phyloP scores from a whole-genome alignment of 2,113 vertebrate genomes.

The Empidonax traillii region DNA sequence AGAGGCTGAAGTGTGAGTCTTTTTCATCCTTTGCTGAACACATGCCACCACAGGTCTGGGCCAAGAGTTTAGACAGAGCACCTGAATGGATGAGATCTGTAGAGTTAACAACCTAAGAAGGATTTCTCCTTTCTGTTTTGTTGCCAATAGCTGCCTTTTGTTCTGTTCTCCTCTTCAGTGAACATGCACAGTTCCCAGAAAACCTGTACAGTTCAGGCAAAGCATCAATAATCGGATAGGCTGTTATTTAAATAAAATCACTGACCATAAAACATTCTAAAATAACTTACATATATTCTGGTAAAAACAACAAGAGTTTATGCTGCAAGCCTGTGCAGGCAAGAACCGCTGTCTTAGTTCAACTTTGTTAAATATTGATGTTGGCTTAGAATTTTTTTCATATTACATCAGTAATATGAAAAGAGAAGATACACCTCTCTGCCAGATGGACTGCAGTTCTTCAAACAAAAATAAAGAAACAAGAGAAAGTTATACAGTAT shows the following conservation, averaged over 20 bases:
- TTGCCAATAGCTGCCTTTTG: neutral
- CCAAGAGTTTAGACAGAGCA: neutral
- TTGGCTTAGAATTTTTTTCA: neutral
- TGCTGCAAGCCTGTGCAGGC: neutral
- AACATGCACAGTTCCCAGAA: neutral
- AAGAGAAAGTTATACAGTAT: neutral
- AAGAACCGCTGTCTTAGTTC: neutral
- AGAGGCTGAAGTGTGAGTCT: neutral
- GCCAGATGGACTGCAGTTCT: neutral
- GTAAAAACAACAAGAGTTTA: neutral
- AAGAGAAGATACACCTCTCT: neutral
- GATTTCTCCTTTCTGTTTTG: neutral
- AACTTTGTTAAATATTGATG: neutral
- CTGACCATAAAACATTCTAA: neutral
- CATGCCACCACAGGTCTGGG: neutral
- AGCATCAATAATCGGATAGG: neutral
- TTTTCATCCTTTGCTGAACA: neutral
- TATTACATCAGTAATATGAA: neutral
- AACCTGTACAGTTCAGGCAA: neutral
- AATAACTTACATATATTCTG: neutral
- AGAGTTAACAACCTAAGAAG: neutral
- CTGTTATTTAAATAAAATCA: neutral
- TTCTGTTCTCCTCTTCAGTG: neutral
- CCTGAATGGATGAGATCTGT: neutral
- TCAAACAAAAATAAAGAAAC: neutral